Percentiles rank a stretch among this genome's conserved stretches.
These are phyloP conservation scores for Sthenelais limicola DNA, from an alignment of 2,888 invertebrate genomes.

Conservation along the genomic window DNA sequence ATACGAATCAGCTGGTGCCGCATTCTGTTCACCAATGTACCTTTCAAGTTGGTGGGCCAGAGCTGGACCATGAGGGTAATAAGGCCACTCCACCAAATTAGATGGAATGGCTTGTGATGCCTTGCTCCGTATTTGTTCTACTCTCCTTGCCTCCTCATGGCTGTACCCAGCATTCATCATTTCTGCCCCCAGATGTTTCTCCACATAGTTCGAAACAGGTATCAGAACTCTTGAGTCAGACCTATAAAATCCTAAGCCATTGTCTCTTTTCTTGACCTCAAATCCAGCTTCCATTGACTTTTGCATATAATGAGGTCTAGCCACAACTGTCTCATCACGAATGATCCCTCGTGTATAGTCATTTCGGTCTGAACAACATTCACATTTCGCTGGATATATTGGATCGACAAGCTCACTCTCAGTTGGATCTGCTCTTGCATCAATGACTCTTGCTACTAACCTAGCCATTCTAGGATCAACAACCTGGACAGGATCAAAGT, in stretches of 20 bases:
- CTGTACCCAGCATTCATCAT: conserved; percentile 28
- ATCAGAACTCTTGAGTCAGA: conserved; percentile 26
- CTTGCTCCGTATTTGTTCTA: conserved; percentile 13
- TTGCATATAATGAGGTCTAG: conserved; percentile 16
- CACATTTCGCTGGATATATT: conserved; percentile 8
- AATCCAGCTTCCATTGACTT: conserved; percentile 14
- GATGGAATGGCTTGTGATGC: conserved; percentile 10
- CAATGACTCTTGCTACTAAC: background rate
- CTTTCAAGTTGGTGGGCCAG: conserved; percentile 20
- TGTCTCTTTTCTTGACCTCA: background rate
- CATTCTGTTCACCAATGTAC: background rate
- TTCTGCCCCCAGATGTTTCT: conserved; percentile 15
- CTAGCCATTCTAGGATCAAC: conserved; percentile 20
- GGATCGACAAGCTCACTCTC: conserved; percentile 18
- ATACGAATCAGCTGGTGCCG: background rate
- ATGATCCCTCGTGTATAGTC: conserved; percentile 22
- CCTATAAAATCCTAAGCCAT: conserved; percentile 12
- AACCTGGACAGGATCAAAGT: conserved; percentile 8
- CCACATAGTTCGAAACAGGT: conserved; percentile 19
- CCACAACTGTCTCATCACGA: conserved; percentile 19
- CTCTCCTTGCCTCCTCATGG: conserved; percentile 8
- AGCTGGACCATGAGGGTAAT: conserved; percentile 22
- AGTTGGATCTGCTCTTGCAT: conserved; percentile 13
- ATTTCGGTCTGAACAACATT: conserved; percentile 21
- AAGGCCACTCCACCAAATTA: conserved; percentile 16